Percentiles rank a stretch among this genome's conserved stretches.
These are phyloP conservation scores for Salvelinus sp. DNA, from an alignment of 2,113 vertebrate genomes.

Conservation along the genomic window DNA sequence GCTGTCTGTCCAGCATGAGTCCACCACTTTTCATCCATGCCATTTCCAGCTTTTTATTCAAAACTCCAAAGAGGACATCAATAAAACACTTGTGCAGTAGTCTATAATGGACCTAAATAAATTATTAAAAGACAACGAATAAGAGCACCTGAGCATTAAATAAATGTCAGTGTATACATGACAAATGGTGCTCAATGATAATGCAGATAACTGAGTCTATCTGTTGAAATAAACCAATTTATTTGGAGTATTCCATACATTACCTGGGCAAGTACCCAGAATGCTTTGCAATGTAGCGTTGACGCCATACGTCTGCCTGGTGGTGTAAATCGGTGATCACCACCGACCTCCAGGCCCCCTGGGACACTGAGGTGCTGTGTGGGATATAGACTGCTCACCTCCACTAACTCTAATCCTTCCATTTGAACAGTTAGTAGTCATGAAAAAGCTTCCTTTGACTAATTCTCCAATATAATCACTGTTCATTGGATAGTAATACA, in stretches of 20 bases:
- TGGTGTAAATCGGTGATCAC: background rate
- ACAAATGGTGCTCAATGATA: background rate
- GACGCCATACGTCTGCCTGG: background rate
- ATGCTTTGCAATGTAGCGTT: background rate
- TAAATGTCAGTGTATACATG: background rate
- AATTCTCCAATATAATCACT: too few relatives aligned
- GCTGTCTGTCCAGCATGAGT: background rate
- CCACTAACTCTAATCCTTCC: slow-evolving; percentile 53
- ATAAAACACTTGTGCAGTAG: too few relatives aligned
- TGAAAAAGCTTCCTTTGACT: too few relatives aligned
- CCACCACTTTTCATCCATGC: too few relatives aligned
- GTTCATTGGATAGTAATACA: too few relatives aligned
- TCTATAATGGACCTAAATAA: too few relatives aligned
- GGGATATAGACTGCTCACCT: background rate
- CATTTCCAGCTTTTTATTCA: too few relatives aligned
- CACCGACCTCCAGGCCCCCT: slow-evolving; percentile 48
- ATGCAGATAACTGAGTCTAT: background rate
- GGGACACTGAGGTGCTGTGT: slow-evolving; percentile 48
- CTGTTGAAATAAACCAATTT: background rate
- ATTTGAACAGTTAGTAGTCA: too few relatives aligned
- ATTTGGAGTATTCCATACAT: background rate
- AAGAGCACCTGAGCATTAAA: too few relatives aligned
- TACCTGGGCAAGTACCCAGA: slow-evolving; percentile 2
- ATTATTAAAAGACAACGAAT: too few relatives aligned
- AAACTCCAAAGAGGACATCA: too few relatives aligned